Evolutionary conservation across 2,113 vertebrate species (phyloP), one percentile per base, ranked within the genome.

Genomic region (Paracanthobrama guichenoti): DNA sequence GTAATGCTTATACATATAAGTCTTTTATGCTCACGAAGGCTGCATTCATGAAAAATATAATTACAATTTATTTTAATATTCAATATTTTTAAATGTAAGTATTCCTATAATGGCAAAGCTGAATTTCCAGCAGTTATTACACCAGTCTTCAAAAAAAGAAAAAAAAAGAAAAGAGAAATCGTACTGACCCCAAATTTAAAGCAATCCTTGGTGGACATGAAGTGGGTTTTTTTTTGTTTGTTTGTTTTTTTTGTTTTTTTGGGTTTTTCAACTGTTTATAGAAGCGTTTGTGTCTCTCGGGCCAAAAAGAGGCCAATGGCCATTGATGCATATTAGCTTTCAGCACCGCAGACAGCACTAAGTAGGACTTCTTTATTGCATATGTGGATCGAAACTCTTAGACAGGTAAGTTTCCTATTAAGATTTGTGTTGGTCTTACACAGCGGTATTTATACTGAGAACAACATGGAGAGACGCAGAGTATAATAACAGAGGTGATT

Each of bases 401-500:
- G 84, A 55, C 79, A 82, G 74, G 62, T 28, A 55, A 48, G 80
- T 83, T 59, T 71, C 16, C 69, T 83, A 55, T 35, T 26, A 13
- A 57, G 76, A 55, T 81, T 77, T 59, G 77, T 81, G 78, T 64
- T 66, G 39, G 42, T 59, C 31, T 81, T 73, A 71, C 24, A 42
- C 60, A 59, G 71, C 31, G 62, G n/a, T 72, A 78, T 85, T 85
- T 79, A 85, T 84, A 50, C 66, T 62, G 84, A 79, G 80, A 80
- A 85, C 66, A 86, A 60, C 46, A 69, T 55, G 48, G 42, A 57
- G 28, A 82, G 82, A 69, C 82, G 20, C 81, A 81, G 79, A 88
- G 86, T 72, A 77, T 80, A 87, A 85, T 64, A 72, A 67, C 83
- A 85, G 86, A 87, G 83, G 82, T 80, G 81, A 86, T 81, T 87